Base-by-base conservation (phyloP, 2,888 invertebrate genomes). In the Volucella zonaria region DNA sequence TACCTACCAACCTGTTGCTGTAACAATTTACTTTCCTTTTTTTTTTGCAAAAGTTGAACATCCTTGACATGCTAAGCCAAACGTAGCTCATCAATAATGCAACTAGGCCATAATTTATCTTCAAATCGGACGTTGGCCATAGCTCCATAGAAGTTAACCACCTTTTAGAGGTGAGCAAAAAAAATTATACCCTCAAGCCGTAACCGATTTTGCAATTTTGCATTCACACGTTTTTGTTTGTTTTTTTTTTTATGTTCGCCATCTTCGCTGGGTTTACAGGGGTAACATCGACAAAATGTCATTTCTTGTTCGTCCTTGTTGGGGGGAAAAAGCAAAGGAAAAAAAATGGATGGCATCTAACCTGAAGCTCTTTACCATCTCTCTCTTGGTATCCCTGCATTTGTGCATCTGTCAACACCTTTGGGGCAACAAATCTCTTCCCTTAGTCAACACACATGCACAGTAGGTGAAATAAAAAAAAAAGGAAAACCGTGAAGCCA, bases 361-460 rank as follows among this genome's bases (percentile, higher is more conserved):
- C 43, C 31, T 31, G 1, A 45, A 66, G 42, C 52, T 12, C 42
- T 64, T 62, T 51, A 42, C 49, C 47, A 71, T 51, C 56, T 52
- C 38, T 52, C 38, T 54, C 45, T 52, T 51, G 59, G 66, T 45
- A 73, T 73, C 66, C 45, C 42, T 66, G 40, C 43, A 79, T 79
- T 45, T 73, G 73, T 66, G 40, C 43, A 79, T 79, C 52, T 73
- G 79, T 73, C 71, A 79, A 79, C 66, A 79, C 79, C 79, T 73
- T 23, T 51, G 52, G 66, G 79, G 79, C 79, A 73, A 61, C 45
- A 67, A 66, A 79, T 79, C 73, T 79, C 38, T 62, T 79, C 47
- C 66, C 52, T 78, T 59, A 49, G 51, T 51, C 58, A 49, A 58
- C 71, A 78, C 59, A 47, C 9, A 14, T 31, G 10, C 6, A 31